Conservation (phyloP, 2,888 invertebrate genomes). For the Drosophila anomelani region DNA sequence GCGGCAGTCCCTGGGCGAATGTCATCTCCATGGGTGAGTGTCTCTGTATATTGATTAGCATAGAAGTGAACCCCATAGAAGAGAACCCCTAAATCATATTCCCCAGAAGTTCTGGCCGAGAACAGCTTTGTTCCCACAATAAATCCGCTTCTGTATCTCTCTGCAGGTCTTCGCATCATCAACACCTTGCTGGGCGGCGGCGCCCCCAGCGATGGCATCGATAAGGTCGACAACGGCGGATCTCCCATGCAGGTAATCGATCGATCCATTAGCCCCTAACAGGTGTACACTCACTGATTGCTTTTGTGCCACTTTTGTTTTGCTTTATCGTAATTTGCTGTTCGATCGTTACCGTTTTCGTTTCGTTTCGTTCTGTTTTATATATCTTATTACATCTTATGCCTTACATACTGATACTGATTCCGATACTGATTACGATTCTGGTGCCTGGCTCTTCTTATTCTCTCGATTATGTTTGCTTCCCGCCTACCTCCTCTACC, state of each 20-base stretch:
- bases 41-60: too few relatives aligned
- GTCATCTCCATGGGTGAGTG: conserved; percentile 89
- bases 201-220: conserved; percentile 92
- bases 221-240: conserved; percentile 95
- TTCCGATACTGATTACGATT: conserved; percentile 52
- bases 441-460: conserved; percentile 60
- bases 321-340: conserved; percentile 45
- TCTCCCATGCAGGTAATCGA: conserved; percentile 93
- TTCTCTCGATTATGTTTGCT: conserved; percentile 53
- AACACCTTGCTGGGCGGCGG: conserved; percentile 92
- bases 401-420: conserved; percentile 17
- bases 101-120: too few relatives aligned
- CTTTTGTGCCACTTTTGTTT: conserved; percentile 72
- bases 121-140: conserved; percentile 1
- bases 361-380: conserved; percentile 23
- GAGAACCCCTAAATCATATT: too few relatives aligned
- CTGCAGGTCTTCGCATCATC: conserved; percentile 90
- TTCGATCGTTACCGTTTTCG: conserved; percentile 35
- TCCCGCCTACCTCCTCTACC: conserved; percentile 55
- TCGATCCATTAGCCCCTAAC: conserved; percentile 36
- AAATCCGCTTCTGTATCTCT: neutral
- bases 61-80: too few relatives aligned
- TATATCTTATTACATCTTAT: conserved; percentile 1
- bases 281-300: conserved; percentile 44
- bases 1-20: conserved; percentile 94